A percentile compares a stretch with the other conserved stretches of the same genome.
phyloP scores from a whole-genome alignment of 2,888 invertebrate species.

The Hyposoter dolosus region DNA sequence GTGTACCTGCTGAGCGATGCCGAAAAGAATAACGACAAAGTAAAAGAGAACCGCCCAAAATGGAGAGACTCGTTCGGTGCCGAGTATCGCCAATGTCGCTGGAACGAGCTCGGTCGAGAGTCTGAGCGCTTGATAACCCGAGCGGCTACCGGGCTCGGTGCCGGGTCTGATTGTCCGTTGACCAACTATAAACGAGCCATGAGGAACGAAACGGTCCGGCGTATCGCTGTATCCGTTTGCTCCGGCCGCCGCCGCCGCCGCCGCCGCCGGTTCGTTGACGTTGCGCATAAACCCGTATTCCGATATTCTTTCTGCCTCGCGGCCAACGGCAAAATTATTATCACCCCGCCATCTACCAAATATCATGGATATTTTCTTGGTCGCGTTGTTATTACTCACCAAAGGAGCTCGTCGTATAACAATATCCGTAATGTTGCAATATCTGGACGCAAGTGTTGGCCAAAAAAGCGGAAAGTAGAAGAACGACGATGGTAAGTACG shows the following conservation, averaged over 20 bases:
- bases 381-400: constrained; percentile 88
- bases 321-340: constrained; percentile 2
- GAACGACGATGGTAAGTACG: constrained; percentile 90
- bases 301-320: constrained; percentile 88
- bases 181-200: constrained; percentile 90
- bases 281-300: constrained; percentile 90
- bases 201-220: constrained; percentile 89
- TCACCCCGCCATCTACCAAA: too few relatives aligned
- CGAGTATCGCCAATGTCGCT: constrained; percentile 92
- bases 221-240: constrained; percentile 87
- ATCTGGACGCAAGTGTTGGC: constrained; percentile 94
- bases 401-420: constrained; percentile 93
- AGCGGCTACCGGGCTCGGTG: constrained; percentile 86
- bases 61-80: constrained; percentile 91
- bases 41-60: constrained; percentile 96
- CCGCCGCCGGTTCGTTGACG: constrained; percentile 87
- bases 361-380: too few relatives aligned
- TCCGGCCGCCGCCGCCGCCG: too few relatives aligned
- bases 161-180: constrained; percentile 88
- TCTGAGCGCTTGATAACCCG: constrained; percentile 94
- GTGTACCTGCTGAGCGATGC: constrained; percentile 93
- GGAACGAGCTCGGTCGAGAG: constrained; percentile 96
- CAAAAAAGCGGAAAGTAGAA: constrained; percentile 91
- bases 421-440: constrained; percentile 90
- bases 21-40: constrained; percentile 93